Conservation (phyloP, 2,113 vertebrate species). For the Mesitornis unicolor region DNA sequence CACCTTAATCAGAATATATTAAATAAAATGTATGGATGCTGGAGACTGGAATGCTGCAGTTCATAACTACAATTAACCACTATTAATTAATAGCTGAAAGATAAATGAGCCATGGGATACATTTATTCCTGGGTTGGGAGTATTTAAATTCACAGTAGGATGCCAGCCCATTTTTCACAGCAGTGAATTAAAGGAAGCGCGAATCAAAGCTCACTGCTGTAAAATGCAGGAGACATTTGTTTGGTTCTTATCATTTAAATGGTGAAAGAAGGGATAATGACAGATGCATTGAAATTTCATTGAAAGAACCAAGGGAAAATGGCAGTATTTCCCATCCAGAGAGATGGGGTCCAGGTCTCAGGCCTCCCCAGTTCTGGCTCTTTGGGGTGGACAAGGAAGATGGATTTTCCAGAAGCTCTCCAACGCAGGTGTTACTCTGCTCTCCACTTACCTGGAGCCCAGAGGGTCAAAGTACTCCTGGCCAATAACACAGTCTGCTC, state of each 20-base stretch:
- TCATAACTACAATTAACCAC: conserved; percentile 84
- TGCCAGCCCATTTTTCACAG: conserved; percentile 76
- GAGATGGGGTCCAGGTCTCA: background rate
- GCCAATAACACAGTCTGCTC: background rate
- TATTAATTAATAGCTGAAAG: conserved; percentile 82
- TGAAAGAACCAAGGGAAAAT: background rate
- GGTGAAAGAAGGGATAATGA: background rate
- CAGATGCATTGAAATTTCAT: background rate
- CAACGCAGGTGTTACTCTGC: background rate
- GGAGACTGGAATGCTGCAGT: conserved; percentile 73
- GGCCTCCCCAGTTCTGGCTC: background rate
- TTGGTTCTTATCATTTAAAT: background rate
- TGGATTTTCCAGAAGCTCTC: background rate
- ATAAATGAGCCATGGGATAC: conserved; percentile 78
- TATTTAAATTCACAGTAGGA: conserved; percentile 82
- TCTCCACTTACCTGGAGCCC: background rate
- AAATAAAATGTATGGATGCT: conserved; percentile 78
- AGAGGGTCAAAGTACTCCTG: background rate
- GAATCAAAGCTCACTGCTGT: conserved; percentile 49
- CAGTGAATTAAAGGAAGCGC: conserved; percentile 71
- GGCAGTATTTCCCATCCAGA: background rate
- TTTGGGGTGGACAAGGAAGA: background rate
- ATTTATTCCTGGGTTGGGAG: conserved; percentile 75
- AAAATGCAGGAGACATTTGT: conserved; percentile 5
- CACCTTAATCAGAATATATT: conserved; percentile 69